phyloP scores from a whole-genome alignment of 1,140 invertebrate genomes.

The Achroia grisella region DNA sequence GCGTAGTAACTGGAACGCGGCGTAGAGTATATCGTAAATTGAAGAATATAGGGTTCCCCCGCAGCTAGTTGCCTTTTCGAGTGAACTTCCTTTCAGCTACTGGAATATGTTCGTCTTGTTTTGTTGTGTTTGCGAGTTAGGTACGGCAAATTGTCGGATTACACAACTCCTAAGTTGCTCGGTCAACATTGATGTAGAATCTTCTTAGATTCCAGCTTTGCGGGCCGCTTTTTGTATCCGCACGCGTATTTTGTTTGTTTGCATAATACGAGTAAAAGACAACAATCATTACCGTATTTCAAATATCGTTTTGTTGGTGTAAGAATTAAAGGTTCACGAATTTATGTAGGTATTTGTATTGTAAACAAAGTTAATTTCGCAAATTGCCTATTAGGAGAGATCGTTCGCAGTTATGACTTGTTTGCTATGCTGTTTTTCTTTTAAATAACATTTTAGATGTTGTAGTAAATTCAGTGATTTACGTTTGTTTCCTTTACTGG shows the following conservation, averaged over 20 bases:
- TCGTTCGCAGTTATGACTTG: slow-evolving; percentile 18
- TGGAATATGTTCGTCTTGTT: slow-evolving; percentile 61
- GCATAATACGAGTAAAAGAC: slow-evolving; percentile 18
- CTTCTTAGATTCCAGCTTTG: slow-evolving; percentile 41
- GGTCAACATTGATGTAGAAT: slow-evolving; percentile 49
- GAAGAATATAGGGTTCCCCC: slow-evolving; percentile 59
- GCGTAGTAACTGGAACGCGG: slow-evolving; percentile 46
- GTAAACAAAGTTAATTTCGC: slow-evolving; percentile 31
- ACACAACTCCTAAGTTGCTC: slow-evolving; percentile 62
- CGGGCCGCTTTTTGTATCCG: slow-evolving; percentile 35
- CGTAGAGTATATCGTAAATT: slow-evolving; percentile 62
- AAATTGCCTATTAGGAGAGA: slow-evolving; percentile 31
- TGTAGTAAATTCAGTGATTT: slow-evolving; percentile 60
- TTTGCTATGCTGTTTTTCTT: slow-evolving; percentile 34
- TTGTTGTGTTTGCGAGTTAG: slow-evolving; percentile 66
- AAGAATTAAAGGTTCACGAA: slow-evolving; percentile 24
- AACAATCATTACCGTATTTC: slow-evolving; percentile 24
- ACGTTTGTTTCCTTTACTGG: slow-evolving; percentile 44
- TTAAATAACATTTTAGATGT: slow-evolving; percentile 48
- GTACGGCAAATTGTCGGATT: slow-evolving; percentile 62
- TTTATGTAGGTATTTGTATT: slow-evolving; percentile 22
- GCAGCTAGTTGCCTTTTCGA: slow-evolving; percentile 61
- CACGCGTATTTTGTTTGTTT: slow-evolving; percentile 29
- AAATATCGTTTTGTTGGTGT: slow-evolving; percentile 36
- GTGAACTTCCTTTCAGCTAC: slow-evolving; percentile 56